Evolutionary conservation across 2,888 invertebrate genomes (phyloP).

Genomic region (Fabriciana adippe): DNA sequence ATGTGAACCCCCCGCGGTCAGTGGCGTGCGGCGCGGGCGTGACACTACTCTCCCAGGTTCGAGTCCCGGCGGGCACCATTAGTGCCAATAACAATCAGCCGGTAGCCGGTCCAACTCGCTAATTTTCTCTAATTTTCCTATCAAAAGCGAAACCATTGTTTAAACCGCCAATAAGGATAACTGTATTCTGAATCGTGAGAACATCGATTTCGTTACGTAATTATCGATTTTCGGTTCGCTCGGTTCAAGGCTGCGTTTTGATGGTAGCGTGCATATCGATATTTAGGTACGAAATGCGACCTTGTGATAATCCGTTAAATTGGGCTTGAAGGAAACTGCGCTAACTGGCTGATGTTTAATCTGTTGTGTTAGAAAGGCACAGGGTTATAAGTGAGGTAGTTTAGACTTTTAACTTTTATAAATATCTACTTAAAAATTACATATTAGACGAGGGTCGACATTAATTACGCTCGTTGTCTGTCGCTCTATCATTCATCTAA

Average conservation of each 20-base stretch:
- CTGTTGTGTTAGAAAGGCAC: constrained; percentile 39
- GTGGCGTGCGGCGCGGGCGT: constrained; percentile 70
- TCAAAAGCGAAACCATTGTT: constrained; percentile 75
- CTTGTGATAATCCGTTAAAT: constrained; percentile 69
- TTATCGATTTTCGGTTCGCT: constrained; percentile 57
- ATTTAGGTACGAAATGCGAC: constrained; percentile 53
- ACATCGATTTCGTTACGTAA: constrained; percentile 67
- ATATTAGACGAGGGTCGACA: too few relatives aligned
- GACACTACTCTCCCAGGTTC: constrained; percentile 63
- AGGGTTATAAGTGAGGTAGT: constrained; percentile 18
- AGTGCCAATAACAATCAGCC: constrained; percentile 77
- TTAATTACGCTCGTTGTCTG: too few relatives aligned
- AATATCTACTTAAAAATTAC: too few relatives aligned
- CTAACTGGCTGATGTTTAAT: constrained; percentile 34
- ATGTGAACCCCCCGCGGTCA: constrained; percentile 57
- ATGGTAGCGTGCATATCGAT: constrained; percentile 54
- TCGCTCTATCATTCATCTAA: too few relatives aligned
- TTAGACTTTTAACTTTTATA: neutral
- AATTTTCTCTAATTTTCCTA: constrained; percentile 82
- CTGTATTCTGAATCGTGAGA: constrained; percentile 71
- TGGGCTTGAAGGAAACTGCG: constrained; percentile 63
- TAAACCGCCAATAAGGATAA: constrained; percentile 66
- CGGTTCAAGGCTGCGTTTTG: constrained; percentile 54
- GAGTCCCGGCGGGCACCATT: constrained; percentile 77
- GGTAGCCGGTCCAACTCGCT: constrained; percentile 72